A percentile compares a stretch with the other conserved stretches of the same genome.
Evolutionary conservation across 1,140 invertebrate genomes (phyloP).

Genomic region (Parapsyche elsis): DNA sequence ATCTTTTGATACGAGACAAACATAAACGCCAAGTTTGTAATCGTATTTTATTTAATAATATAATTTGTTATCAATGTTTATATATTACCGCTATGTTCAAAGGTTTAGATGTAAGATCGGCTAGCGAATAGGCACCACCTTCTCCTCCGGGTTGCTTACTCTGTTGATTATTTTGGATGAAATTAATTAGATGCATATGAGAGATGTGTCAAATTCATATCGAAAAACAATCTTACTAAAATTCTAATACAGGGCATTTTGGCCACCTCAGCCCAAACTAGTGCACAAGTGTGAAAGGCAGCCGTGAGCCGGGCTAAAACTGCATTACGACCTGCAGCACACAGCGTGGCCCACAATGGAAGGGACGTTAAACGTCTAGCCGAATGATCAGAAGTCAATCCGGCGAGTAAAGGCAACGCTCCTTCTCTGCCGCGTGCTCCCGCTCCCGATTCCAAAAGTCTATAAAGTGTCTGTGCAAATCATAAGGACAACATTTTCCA

Average conservation of each 20-base stretch:
- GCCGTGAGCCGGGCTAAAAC: slow-evolving; percentile 78
- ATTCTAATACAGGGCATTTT: slow-evolving; percentile 78
- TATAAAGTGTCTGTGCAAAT: slow-evolving; percentile 68
- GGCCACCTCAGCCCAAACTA: slow-evolving; percentile 77
- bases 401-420: slow-evolving; percentile 77
- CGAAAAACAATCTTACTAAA: slow-evolving; percentile 68
- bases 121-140: slow-evolving; percentile 72
- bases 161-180: too few species aligned
- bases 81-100: slow-evolving; percentile 71
- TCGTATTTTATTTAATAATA: not conserved
- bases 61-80: not conserved
- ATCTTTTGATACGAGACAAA: too few species aligned
- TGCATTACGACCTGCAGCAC: slow-evolving; percentile 80
- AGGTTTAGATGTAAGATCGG: slow-evolving; percentile 74
- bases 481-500: slow-evolving; percentile 59
- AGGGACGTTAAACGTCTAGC: slow-evolving; percentile 77
- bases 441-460: slow-evolving; percentile 62
- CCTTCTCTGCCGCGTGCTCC: slow-evolving; percentile 70
- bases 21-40: too few species aligned
- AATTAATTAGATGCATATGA: not conserved
- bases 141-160: slow-evolving; percentile 79
- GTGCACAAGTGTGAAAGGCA: slow-evolving; percentile 81
- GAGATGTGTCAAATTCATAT: slow-evolving; percentile 48
- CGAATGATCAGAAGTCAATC: slow-evolving; percentile 71
- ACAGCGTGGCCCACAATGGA: slow-evolving; percentile 85